A percentile compares a stretch with the other conserved stretches of the same genome.
Evolutionary conservation across 2,797 vertebrate genomes (phyloP).

Genomic region (Spinibarbus caldwelli): DNA sequence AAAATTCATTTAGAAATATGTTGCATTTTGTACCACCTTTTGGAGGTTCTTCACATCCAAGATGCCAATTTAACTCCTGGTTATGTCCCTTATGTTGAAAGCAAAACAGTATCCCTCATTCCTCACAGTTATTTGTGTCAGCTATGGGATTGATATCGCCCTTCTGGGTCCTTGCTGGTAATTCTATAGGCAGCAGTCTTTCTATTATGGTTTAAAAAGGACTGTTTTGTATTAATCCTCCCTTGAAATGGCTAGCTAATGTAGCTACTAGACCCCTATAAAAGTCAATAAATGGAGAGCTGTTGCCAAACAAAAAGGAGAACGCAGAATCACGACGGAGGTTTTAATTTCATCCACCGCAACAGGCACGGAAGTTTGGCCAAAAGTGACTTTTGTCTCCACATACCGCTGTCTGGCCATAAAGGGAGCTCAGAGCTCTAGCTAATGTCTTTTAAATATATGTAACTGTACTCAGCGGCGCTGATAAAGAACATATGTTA

Average conservation of each 20-base stretch:
- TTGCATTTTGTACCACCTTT: not conserved
- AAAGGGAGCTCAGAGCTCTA: constrained; percentile 75
- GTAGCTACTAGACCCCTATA: constrained; percentile 82
- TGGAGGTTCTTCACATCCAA: not conserved
- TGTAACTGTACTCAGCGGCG: constrained; percentile 67
- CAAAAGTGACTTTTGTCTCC: constrained; percentile 76
- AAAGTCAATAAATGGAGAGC: constrained; percentile 77
- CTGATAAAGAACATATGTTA: constrained; percentile 77
- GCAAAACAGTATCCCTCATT: constrained; percentile 63
- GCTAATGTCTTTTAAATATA: constrained; percentile 76
- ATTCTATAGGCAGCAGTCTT: constrained; percentile 74
- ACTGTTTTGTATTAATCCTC: constrained; percentile 82
- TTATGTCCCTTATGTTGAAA: constrained; percentile 42
- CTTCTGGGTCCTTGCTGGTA: constrained; percentile 73
- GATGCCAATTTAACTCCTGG: not conserved
- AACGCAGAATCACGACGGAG: constrained; percentile 71
- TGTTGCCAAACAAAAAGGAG: constrained; percentile 75
- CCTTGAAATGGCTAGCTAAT: constrained; percentile 81
- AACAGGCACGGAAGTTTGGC: constrained; percentile 73
- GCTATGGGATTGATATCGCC: constrained; percentile 71
- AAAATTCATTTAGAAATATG: not conserved
- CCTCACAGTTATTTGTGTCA: constrained; percentile 73
- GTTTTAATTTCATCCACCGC: constrained; percentile 73
- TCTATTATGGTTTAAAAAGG: constrained; percentile 82
- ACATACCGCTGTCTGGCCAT: constrained; percentile 72